These are phyloP conservation scores for Drosophila erecta DNA, from an alignment of 1,140 invertebrate genomes.

Conservation along the genomic window DNA sequence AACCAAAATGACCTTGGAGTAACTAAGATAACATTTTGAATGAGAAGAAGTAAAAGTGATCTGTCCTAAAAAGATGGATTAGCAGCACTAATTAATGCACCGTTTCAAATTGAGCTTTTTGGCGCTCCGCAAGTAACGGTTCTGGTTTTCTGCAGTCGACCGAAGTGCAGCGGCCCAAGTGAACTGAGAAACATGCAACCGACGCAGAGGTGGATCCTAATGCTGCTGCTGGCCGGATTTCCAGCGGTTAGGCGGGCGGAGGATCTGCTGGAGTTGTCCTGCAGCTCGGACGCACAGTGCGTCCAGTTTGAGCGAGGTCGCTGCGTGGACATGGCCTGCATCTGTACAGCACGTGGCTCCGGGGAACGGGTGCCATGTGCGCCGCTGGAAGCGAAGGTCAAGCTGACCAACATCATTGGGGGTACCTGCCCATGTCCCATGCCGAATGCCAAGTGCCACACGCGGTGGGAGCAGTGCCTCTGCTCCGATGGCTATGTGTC, in stretches of 20 bases:
- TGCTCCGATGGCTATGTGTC: conserved; percentile 51
- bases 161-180: neutral
- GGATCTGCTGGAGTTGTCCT: conserved; percentile 56
- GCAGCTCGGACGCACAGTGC: conserved; percentile 45
- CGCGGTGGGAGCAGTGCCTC: conserved; percentile 48
- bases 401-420: conserved; percentile 69
- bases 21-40: too few relatives aligned
- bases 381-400: conserved; percentile 36
- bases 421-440: conserved; percentile 66
- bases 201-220: neutral
- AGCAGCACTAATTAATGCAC: neutral
- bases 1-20: too few relatives aligned
- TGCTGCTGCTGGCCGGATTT: neutral
- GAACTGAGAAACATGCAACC: conserved; percentile 22
- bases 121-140: neutral
- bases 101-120: neutral
- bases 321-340: conserved; percentile 35
- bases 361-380: conserved; percentile 22
- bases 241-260: neutral
- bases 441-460: conserved; percentile 49
- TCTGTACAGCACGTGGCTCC: conserved; percentile 28
- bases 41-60: too few relatives aligned
- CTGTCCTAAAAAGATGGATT: neutral
- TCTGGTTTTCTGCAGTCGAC: neutral
- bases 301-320: conserved; percentile 23